These are phyloP conservation scores for Natator depressus DNA, from an alignment of 2,113 vertebrate genomes.

Conservation along the genomic window DNA sequence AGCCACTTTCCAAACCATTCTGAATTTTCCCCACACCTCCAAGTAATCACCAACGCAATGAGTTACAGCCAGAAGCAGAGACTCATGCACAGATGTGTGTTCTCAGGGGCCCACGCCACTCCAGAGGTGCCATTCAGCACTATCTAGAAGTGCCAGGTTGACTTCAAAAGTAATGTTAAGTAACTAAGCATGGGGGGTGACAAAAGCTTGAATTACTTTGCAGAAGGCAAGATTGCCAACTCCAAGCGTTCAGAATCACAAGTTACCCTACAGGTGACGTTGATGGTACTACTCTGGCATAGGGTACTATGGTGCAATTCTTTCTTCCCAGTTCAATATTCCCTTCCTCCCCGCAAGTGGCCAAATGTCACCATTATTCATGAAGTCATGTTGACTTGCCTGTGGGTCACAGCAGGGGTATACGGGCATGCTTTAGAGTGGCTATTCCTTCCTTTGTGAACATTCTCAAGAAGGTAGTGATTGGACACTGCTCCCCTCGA, in stretches of 20 bases:
- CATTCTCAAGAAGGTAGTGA: neutral
- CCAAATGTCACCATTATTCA: neutral
- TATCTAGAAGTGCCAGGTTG: neutral
- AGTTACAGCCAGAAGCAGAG: neutral
- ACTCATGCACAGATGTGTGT: neutral
- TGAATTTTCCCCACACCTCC: neutral
- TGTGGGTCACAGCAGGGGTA: neutral
- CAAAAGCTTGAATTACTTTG: neutral
- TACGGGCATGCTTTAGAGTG: neutral
- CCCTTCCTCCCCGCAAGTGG: rapidly evolving
- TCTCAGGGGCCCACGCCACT: neutral
- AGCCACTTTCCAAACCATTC: neutral
- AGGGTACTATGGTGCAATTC: too few species aligned
- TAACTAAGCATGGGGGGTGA: neutral
- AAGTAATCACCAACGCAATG: neutral
- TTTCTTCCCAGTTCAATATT: too few species aligned
- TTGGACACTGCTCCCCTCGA: neutral
- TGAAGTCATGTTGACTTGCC: neutral
- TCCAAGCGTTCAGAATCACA: neutral
- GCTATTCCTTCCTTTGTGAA: neutral
- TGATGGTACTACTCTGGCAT: too few species aligned
- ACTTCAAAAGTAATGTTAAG: neutral
- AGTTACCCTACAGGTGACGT: neutral
- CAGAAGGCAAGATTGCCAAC: neutral
- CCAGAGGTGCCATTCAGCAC: neutral